Evolutionary conservation across 2,888 invertebrate genomes (phyloP).

Genomic region (Phymatocera aterrima): DNA sequence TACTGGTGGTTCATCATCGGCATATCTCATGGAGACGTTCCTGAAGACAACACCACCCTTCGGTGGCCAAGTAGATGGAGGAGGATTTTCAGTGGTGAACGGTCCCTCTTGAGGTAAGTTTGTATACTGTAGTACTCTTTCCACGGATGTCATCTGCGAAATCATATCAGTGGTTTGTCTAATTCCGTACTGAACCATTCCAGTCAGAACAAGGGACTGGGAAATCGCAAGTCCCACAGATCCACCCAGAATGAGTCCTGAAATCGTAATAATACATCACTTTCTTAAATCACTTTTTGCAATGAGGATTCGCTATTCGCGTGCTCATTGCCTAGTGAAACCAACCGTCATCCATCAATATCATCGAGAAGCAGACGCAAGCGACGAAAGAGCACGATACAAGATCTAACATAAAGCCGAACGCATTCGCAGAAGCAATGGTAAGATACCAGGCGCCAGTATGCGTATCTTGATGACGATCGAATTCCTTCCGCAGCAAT

Average conservation of each 20-base stretch:
- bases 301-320: too few species aligned
- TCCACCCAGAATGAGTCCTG: slow-evolving; percentile 74
- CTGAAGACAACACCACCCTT: slow-evolving; percentile 80
- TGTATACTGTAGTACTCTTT: slow-evolving; percentile 88
- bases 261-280: not conserved
- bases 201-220: slow-evolving; percentile 83
- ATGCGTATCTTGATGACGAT: slow-evolving; percentile 82
- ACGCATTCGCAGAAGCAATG: slow-evolving; percentile 80
- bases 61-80: slow-evolving; percentile 82
- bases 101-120: slow-evolving; percentile 82
- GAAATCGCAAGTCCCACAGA: slow-evolving; percentile 85
- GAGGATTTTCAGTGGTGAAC: slow-evolving; percentile 68
- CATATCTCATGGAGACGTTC: slow-evolving; percentile 81
- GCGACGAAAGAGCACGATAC: slow-evolving; percentile 83
- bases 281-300: not conserved
- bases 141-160: slow-evolving; percentile 87
- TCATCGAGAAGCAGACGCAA: slow-evolving; percentile 80
- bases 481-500: slow-evolving; percentile 85
- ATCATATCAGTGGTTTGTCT: slow-evolving; percentile 86
- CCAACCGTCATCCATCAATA: slow-evolving; percentile 78
- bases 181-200: slow-evolving; percentile 88
- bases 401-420: slow-evolving; percentile 86
- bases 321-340: not conserved
- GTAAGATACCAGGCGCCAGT: slow-evolving; percentile 84
- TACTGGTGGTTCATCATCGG: slow-evolving; percentile 80